Evolutionary conservation across 1,140 invertebrate species (phyloP).

Genomic region (Brachystomella parvula): DNA sequence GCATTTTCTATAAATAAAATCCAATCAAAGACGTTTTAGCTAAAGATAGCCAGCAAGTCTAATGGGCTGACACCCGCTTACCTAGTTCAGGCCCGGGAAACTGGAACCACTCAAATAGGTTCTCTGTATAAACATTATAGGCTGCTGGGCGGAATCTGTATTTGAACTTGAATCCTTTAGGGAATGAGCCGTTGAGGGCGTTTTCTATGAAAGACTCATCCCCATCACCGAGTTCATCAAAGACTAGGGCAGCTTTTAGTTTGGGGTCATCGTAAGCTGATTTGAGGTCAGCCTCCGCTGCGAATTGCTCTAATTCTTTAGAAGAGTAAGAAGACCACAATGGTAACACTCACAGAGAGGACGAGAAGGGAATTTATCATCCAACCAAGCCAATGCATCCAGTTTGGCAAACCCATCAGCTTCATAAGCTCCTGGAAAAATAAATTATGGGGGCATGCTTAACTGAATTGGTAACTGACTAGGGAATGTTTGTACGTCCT

Average conservation of each 20-base stretch:
- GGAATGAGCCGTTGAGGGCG: not conserved
- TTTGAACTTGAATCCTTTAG: slow-evolving; percentile 6
- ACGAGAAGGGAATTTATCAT: slow-evolving; percentile 33
- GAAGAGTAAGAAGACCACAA: slow-evolving; percentile 30
- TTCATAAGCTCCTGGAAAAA: slow-evolving; percentile 25
- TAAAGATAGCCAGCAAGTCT: not conserved
- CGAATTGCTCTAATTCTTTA: no score
- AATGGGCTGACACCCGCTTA: not conserved
- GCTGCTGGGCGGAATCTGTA: slow-evolving; percentile 31
- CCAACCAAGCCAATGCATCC: slow-evolving; percentile 37
- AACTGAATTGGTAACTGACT: no score
- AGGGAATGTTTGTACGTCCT: no score
- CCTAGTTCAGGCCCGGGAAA: slow-evolving; percentile 50
- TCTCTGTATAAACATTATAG: slow-evolving; percentile 48
- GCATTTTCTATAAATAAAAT: slow-evolving; percentile 22
- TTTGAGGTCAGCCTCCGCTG: slow-evolving; percentile 14
- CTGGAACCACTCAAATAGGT: slow-evolving; percentile 59
- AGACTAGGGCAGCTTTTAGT: slow-evolving; percentile 29
- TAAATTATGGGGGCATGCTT: not conserved
- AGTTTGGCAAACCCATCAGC: slow-evolving; percentile 26
- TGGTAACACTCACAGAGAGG: slow-evolving; percentile 26
- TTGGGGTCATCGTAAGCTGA: not conserved
- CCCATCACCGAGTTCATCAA: slow-evolving; percentile 19
- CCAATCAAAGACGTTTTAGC: not conserved
- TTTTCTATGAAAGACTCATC: not conserved